Conservation (phyloP, 1,140 invertebrate genomes). For the Pogonomyrmex californicus region DNA sequence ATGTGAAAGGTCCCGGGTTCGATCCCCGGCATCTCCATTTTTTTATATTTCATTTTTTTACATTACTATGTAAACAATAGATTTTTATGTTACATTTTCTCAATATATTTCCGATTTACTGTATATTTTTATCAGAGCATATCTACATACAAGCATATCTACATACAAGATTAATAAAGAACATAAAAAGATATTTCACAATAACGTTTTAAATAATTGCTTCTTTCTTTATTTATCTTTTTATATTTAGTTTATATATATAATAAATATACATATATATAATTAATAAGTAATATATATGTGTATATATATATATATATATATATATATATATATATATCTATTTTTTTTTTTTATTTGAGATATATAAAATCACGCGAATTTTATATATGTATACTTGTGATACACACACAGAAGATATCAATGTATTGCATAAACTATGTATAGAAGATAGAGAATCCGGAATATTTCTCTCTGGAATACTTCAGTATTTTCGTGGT, state of each 20-base stretch:
- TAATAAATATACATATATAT: too few species aligned
- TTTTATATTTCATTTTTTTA: neutral
- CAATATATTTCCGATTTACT: conserved; percentile 8
- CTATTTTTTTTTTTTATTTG: too few species aligned
- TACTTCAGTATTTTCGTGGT: conserved; percentile 25
- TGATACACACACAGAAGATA: neutral
- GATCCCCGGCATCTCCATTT: conserved; percentile 89
- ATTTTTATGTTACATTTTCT: neutral
- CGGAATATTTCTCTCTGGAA: conserved; percentile 16
- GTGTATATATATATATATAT: too few species aligned
- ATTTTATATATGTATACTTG: neutral
- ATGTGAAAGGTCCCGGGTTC: conserved; percentile 92
- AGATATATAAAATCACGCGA: too few species aligned
- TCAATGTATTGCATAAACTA: neutral
- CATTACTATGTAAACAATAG: neutral
- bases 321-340: too few species aligned
- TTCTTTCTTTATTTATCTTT: too few species aligned
- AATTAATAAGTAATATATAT: too few species aligned
- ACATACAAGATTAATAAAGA: too few species aligned
- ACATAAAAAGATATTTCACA: too few species aligned
- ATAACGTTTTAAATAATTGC: too few species aligned
- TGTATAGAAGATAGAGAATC: neutral
- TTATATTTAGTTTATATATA: too few species aligned
- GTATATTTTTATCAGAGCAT: neutral
- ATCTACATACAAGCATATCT: too few species aligned